phyloP scores from a whole-genome alignment of 1,140 invertebrate species.

The Monochamus saltuarius region DNA sequence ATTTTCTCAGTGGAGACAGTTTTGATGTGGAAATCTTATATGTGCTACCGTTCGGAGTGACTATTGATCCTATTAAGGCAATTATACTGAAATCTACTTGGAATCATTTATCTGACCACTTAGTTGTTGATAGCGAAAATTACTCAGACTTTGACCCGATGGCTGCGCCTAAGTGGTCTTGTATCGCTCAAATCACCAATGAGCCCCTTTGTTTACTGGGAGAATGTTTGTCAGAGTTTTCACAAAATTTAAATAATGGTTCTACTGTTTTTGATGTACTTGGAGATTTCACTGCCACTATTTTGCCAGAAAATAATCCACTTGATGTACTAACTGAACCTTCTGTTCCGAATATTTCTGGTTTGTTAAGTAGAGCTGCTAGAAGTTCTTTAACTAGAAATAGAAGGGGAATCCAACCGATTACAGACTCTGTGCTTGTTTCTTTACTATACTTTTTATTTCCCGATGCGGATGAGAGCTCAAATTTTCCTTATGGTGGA shows the following conservation, averaged over 20 bases:
- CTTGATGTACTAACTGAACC: conserved; percentile 60
- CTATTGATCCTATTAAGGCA: conserved; percentile 76
- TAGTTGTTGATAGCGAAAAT: conserved; percentile 83
- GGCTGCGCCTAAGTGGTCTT: conserved; percentile 78
- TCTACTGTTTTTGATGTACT: conserved; percentile 59
- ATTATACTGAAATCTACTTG: conserved; percentile 83
- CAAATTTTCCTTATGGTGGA: conserved; percentile 51
- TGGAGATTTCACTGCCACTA: conserved; percentile 52
- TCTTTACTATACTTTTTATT: conserved; percentile 84
- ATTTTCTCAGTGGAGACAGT: conserved; percentile 73
- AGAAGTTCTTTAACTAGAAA: conserved; percentile 52
- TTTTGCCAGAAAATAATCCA: conserved; percentile 48
- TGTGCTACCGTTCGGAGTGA: conserved; percentile 80
- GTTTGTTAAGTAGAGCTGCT: conserved; percentile 53
- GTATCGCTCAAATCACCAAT: conserved; percentile 62
- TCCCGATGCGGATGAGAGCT: conserved; percentile 78
- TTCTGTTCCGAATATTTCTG: conserved; percentile 57
- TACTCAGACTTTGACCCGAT: conserved; percentile 87
- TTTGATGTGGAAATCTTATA: conserved; percentile 52
- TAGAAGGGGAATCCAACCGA: conserved; percentile 64
- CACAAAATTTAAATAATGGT: conserved; percentile 54
- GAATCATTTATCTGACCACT: conserved; percentile 81
- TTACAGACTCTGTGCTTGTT: conserved; percentile 73
- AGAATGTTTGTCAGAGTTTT: conserved; percentile 57
- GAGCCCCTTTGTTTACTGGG: conserved; percentile 65